Evolutionary conservation across 2,797 vertebrate species (phyloP).

Genomic region (Phoebastria nigripes): DNA sequence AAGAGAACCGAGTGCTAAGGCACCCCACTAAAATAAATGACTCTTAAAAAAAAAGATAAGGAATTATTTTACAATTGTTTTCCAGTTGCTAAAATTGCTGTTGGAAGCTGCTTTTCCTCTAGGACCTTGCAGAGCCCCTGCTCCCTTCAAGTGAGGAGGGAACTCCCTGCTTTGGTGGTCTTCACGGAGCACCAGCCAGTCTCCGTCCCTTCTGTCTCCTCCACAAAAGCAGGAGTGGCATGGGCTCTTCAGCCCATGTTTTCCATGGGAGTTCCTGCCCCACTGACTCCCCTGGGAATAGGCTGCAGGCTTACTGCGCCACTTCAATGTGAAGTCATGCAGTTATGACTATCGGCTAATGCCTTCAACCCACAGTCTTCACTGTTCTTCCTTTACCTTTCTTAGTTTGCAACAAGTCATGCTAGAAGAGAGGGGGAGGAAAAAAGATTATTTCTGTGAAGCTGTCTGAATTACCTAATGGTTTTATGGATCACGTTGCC

Average conservation of each 20-base stretch:
- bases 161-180: neutral
- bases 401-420: neutral
- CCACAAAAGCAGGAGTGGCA: neutral
- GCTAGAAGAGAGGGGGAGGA: neutral
- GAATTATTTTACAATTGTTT: neutral
- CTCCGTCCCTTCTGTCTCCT: neutral
- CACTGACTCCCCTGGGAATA: neutral
- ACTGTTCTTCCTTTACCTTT: neutral
- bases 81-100: neutral
- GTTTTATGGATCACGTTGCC: neutral
- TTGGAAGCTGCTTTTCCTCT: neutral
- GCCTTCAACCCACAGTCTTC: neutral
- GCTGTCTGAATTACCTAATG: neutral
- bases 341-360: neutral
- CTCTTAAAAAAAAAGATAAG: rapidly evolving
- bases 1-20: neutral
- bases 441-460: neutral
- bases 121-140: neutral
- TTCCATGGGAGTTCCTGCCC: neutral
- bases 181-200: neutral
- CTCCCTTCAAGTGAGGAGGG: neutral
- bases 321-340: neutral
- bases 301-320: neutral
- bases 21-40: neutral
- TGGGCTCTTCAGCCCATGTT: neutral